Evolutionary conservation across 2,888 invertebrate genomes (phyloP), one percentile per base, ranked within the genome.

Genomic region (Xestia ashworthii): DNA sequence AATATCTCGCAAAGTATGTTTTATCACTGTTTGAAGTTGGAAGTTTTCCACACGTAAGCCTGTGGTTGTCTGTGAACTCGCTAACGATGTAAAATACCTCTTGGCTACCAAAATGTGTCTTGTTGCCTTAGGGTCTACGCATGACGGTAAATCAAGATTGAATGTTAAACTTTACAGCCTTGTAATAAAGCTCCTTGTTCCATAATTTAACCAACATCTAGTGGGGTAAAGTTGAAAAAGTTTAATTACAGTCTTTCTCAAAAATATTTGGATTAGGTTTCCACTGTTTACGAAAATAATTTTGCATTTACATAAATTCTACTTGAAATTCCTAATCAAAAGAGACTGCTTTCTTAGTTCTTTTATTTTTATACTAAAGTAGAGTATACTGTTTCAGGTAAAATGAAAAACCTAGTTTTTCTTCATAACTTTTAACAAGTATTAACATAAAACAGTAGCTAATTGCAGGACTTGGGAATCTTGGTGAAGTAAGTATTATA

Each of bases 11-110:
- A 93, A 94, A 95, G 94, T 93, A 94, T 93, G 93, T 95, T 95
- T 95, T 95, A 95, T 95, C 94, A 93, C 94, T 93, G 93, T 94
- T 94, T 93, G 90, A 93, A 94, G 94, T 94, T 93, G 71, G 86
- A 89, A 93, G 92, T 92, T 94, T 91, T 88, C 90, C 88, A 91
- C 91, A 92, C 91, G 91, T 93, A 93, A 95, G 94, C 93, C 92
- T 92, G 93, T 91, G 94, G 92, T 91, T 90, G 90, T 88, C 91
- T 88, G 84, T 74, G 71, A 91, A 90, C 90, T 90, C 90, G 91
- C 92, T 95, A 95, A 95, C 94, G 93, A 95, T 90, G 93, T 91
- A 90, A 92, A 92, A 92, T 87, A 84, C 85, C 85, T 87, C 89
- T 88, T 87, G 80, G 86, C 86, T 91, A 90, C 89, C 90, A 85